A percentile compares a stretch with the other conserved stretches of the same genome.
phyloP scores from a whole-genome alignment of 1,140 invertebrate species.

The Neocloeon triangulifer region DNA sequence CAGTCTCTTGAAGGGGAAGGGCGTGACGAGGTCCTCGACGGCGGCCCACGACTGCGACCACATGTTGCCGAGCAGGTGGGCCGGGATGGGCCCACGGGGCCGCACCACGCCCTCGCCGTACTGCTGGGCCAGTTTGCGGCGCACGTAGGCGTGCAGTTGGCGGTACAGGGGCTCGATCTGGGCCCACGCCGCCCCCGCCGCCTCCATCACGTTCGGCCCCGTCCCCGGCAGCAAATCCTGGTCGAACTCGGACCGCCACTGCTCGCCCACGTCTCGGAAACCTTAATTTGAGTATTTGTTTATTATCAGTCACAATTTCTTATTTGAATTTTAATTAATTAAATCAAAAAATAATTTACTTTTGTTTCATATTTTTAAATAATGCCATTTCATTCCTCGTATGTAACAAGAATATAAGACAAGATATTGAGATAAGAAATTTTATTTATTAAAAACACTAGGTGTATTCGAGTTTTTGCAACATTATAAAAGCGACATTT shows the following conservation, averaged over 20 bases:
- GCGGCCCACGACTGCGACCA: slow-evolving; percentile 68
- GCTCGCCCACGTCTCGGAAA: slow-evolving; percentile 51
- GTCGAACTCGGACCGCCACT: slow-evolving; percentile 45
- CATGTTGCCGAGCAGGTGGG: slow-evolving; percentile 55
- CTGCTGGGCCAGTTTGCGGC: slow-evolving; percentile 37
- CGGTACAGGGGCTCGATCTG: slow-evolving; percentile 57
- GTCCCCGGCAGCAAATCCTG: too few relatives aligned
- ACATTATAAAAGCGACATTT: too few relatives aligned
- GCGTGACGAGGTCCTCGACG: slow-evolving; percentile 51
- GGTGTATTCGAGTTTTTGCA: too few relatives aligned
- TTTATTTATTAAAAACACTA: too few relatives aligned
- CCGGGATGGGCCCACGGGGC: slow-evolving; percentile 48
- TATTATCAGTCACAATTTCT: too few relatives aligned
- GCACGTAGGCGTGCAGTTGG: slow-evolving; percentile 66
- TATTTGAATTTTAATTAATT: too few relatives aligned
- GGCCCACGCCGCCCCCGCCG: slow-evolving; percentile 43
- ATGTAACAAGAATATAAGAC: too few relatives aligned
- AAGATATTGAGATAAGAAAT: too few relatives aligned
- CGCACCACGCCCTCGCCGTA: slow-evolving; percentile 39
- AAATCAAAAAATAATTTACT: too few relatives aligned
- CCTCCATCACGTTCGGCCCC: slow-evolving; percentile 39
- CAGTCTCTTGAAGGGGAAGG: slow-evolving; percentile 43
- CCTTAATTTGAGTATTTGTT: too few relatives aligned
- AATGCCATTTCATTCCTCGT: too few relatives aligned
- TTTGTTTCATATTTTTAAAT: too few relatives aligned